Evolutionary conservation across 2,888 invertebrate genomes (phyloP), one percentile per base, ranked within the genome.

Genomic region (Leptodirus hochenwartii): DNA sequence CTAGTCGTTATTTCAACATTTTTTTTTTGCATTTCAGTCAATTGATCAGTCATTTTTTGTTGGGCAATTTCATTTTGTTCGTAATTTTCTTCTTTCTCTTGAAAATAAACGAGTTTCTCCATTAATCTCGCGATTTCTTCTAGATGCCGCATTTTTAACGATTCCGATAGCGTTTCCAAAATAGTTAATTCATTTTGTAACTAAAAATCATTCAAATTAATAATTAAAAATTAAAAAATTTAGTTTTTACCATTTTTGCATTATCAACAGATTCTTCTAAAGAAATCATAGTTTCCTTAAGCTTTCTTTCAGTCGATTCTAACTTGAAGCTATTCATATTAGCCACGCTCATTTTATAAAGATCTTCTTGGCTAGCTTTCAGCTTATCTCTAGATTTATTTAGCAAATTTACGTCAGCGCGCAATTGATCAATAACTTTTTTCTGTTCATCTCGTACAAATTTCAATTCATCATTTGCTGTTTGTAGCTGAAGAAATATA

Each of bases 321-420:
- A 75, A 72, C 50, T 75, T 76, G n/a, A n/a, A n/a, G n/a, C n/a
- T n/a, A 39, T 64, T 61, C 41, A 68, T 71, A 34, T 76, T 70
- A 38, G 62, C 46, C 25, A 61, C 54, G 34, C 72, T 69, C 0
- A 71, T 66, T 38, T 60, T 61, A 44, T 66, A 53, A 42, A 75
- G 68, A 36, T 73, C 71, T 23, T 70, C 66, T 41, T 73, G 71
- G 54, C 72, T n/a, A n/a, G n/a, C n/a, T n/a, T n/a, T n/a, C n/a
- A n/a, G n/a, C n/a, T n/a, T n/a, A n/a, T n/a, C n/a, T n/a, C n/a
- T n/a, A n/a, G n/a, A n/a, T n/a, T n/a, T n/a, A n/a, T n/a, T n/a
- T n/a, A n/a, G n/a, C n/a, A n/a, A n/a, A n/a, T n/a, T n/a, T n/a
- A n/a, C n/a, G n/a, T n/a, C n/a, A n/a, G n/a, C n/a, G n/a, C n/a